A percentile compares a stretch with the other conserved stretches of the same genome.
Conservation (phyloP, 2,888 invertebrate genomes). For the Cheilosia impressa region DNA sequence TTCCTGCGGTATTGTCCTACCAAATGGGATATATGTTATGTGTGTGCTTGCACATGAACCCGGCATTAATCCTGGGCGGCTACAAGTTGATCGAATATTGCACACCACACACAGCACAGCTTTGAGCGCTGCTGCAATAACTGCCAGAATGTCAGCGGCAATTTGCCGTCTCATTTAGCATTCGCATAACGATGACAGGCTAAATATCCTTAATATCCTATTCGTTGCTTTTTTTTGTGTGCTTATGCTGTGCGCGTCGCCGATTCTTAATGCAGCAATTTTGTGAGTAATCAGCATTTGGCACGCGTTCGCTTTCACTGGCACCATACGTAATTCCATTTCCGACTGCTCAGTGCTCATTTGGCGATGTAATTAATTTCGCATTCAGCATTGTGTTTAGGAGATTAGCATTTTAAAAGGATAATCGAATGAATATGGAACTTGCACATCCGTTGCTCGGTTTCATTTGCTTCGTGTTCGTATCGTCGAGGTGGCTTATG, state of each 20-base stretch:
- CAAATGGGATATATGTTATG: conserved; percentile 52
- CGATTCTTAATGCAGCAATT: conserved; percentile 55
- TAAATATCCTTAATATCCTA: conserved; percentile 67
- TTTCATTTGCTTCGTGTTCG: not conserved
- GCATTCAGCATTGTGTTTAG: conserved; percentile 39
- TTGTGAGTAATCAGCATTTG: conserved; percentile 70
- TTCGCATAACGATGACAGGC: conserved; percentile 68
- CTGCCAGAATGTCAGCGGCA: conserved; percentile 50
- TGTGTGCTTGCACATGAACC: conserved; percentile 8
- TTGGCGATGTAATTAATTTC: conserved; percentile 54
- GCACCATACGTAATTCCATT: conserved; percentile 38
- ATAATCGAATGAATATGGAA: conserved; percentile 46
- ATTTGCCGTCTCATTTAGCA: conserved; percentile 70
- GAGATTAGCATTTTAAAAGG: conserved; percentile 66
- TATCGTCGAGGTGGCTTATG: conserved; percentile 20
- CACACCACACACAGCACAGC: not conserved
- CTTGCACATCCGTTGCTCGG: conserved; percentile 7
- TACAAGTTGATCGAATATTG: conserved; percentile 42
- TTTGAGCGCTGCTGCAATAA: not conserved
- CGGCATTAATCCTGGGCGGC: conserved; percentile 38
- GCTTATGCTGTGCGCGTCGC: not conserved
- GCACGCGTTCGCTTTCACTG: conserved; percentile 50
- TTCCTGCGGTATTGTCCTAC: conserved; percentile 57
- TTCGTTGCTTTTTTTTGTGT: conserved; percentile 8
- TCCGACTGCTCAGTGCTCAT: conserved; percentile 25